phyloP scores from a whole-genome alignment of 1,140 invertebrate genomes.

The Steinernema khuongi region DNA sequence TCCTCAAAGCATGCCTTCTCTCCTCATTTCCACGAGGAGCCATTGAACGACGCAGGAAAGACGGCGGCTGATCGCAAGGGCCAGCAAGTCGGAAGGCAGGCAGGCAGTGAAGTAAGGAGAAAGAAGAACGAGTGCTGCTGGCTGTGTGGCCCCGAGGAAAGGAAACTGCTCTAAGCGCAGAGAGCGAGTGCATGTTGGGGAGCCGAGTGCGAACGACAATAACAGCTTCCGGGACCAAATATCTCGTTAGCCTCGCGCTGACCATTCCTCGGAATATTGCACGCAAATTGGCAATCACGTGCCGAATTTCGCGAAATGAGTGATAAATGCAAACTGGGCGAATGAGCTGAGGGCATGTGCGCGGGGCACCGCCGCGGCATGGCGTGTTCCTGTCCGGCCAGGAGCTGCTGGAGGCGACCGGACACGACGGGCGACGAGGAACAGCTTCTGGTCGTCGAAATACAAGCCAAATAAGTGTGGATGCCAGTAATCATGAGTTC shows the following conservation, averaged over 20 bases:
- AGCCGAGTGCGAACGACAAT: background rate
- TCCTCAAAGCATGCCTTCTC: background rate
- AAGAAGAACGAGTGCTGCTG: slow-evolving; percentile 22
- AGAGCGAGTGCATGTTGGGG: slow-evolving; percentile 19
- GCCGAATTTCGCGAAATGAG: background rate
- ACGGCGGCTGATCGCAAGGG: slow-evolving; percentile 21
- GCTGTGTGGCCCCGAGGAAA: slow-evolving; percentile 12
- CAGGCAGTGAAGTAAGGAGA: slow-evolving; percentile 22
- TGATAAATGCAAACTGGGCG: no score
- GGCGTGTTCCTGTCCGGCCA: no score
- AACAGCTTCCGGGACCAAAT: background rate
- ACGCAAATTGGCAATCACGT: no score
- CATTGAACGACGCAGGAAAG: slow-evolving; percentile 24
- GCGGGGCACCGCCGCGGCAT: no score
- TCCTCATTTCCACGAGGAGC: slow-evolving; percentile 20
- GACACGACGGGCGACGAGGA: no score
- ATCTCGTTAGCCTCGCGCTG: background rate
- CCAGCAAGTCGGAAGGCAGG: slow-evolving; percentile 23
- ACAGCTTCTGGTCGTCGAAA: no score
- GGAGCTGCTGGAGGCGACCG: no score
- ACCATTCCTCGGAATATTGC: no score
- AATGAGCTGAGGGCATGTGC: no score
- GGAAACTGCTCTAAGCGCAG: slow-evolving; percentile 15
- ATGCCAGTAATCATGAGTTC: no score
- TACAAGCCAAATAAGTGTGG: no score